Percentiles rank a stretch among this genome's conserved stretches.
These are phyloP conservation scores for Dasypolia templi DNA, from an alignment of 2,888 invertebrate genomes.

Conservation along the genomic window DNA sequence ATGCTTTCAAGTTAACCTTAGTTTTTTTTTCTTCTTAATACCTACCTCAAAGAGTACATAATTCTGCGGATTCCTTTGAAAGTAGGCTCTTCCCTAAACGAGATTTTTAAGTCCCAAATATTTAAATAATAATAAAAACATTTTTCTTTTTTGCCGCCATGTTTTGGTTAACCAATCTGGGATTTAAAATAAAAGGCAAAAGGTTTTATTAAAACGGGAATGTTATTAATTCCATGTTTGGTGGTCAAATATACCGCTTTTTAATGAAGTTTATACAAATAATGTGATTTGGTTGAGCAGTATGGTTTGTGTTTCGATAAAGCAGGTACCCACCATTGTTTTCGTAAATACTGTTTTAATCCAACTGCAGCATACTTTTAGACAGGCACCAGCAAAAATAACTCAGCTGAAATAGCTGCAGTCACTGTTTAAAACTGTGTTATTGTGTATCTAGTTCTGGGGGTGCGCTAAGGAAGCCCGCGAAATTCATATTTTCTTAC, in stretches of 20 bases:
- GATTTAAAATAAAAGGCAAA: constrained; percentile 31
- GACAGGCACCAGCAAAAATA: too few species aligned
- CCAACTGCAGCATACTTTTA: neutral
- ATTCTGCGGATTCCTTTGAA: constrained; percentile 50
- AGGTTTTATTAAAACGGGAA: constrained; percentile 27
- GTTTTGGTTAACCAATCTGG: constrained; percentile 32
- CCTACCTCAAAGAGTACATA: constrained; percentile 50
- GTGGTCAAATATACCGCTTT: constrained; percentile 24
- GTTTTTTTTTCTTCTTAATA: constrained; percentile 52
- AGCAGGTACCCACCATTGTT: neutral
- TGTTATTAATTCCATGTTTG: too few species aligned
- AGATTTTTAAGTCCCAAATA: constrained; percentile 53
- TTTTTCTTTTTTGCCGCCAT: constrained; percentile 29
- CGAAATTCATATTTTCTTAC: too few species aligned
- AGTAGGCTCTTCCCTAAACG: constrained; percentile 41
- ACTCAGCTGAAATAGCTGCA: too few species aligned
- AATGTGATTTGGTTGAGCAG: neutral
- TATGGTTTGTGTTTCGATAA: neutral
- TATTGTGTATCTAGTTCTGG: too few species aligned
- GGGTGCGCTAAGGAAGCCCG: too few species aligned
- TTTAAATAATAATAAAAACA: constrained; percentile 35
- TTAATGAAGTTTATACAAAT: constrained; percentile 4
- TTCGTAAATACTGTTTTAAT: neutral
- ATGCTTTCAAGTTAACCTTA: constrained; percentile 49
- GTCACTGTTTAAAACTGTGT: too few species aligned